Evolutionary conservation across 2,888 invertebrate species (phyloP).

Genomic region (Ganaspis brasiliensis): DNA sequence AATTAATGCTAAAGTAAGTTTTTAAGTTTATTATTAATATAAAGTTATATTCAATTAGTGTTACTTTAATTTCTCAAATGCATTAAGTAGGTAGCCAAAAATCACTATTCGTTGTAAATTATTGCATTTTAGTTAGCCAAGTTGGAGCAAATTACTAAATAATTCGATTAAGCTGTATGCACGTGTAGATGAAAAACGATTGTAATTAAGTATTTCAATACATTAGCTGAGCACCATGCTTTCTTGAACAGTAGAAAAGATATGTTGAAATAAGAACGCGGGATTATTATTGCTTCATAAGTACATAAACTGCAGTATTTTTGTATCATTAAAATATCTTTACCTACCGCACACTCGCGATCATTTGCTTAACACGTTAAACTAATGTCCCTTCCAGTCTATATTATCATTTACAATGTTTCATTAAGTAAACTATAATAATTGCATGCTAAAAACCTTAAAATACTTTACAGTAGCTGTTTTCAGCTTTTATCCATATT

Average conservation of each 20-base stretch:
- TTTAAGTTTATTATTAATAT: too few species aligned
- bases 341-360: conserved; percentile 22
- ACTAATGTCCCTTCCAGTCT: conserved; percentile 17
- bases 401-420: conserved; percentile 25
- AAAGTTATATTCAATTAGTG: too few species aligned
- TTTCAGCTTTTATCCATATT: neutral
- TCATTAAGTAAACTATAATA: conserved; percentile 3
- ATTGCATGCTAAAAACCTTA: neutral
- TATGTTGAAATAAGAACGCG: conserved; percentile 10
- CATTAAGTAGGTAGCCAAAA: too few species aligned
- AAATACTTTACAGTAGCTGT: neutral
- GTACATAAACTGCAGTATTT: conserved; percentile 18
- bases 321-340: conserved; percentile 35
- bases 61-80: too few species aligned
- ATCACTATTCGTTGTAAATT: neutral
- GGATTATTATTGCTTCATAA: conserved; percentile 34
- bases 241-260: neutral
- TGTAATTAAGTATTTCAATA: conserved; percentile 13
- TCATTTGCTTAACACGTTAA: conserved; percentile 22
- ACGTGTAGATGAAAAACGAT: conserved; percentile 10
- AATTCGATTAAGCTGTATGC: conserved; percentile 13
- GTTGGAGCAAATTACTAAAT: neutral
- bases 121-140: conserved; percentile 4
- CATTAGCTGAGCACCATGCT: neutral
- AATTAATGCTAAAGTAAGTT: too few species aligned